A percentile compares a stretch with the other conserved stretches of the same genome.
Conservation (phyloP, 2,113 vertebrate species). For the Phoenicopterus ruber region DNA sequence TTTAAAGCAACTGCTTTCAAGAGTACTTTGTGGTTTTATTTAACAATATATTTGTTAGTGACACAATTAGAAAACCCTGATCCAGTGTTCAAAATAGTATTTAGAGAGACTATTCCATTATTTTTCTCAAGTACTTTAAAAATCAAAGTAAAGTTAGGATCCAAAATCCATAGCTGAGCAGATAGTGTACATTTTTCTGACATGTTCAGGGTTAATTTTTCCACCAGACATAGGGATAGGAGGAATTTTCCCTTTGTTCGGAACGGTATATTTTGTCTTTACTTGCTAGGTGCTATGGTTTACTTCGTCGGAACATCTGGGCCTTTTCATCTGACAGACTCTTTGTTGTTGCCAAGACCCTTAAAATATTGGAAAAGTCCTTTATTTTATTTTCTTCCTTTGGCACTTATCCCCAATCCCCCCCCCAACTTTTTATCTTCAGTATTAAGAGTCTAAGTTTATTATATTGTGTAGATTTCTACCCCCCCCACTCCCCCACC, state of each 20-base stretch:
- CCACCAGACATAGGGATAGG: background rate
- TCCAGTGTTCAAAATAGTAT: background rate
- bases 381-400: background rate
- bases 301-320: background rate
- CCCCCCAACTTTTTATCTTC: background rate
- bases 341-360: background rate
- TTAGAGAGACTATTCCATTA: background rate
- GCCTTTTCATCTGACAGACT: background rate
- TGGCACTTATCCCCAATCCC: background rate
- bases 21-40: background rate
- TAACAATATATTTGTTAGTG: background rate
- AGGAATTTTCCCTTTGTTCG: background rate
- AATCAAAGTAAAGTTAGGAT: background rate
- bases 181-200: background rate
- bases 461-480: background rate
- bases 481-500: fast-evolving
- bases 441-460: background rate
- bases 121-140: background rate
- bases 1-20: background rate
- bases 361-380: background rate
- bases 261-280: background rate
- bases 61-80: background rate
- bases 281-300: background rate
- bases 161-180: background rate
- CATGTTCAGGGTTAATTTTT: background rate